Evolutionary conservation across 2,888 invertebrate genomes (phyloP).

Genomic region (Carpatolechia fugitivella): DNA sequence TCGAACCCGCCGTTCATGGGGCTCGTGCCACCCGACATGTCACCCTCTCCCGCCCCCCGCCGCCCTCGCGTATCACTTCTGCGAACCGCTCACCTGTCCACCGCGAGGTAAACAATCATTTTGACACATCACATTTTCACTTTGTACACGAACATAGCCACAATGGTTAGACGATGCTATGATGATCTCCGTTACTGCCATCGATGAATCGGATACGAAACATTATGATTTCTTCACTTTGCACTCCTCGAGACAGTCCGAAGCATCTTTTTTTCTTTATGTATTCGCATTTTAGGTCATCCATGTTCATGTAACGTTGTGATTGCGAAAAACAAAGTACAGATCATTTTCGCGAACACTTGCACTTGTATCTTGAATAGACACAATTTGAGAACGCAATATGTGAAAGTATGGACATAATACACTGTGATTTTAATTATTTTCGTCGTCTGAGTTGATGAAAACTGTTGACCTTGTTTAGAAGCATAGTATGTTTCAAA

Average conservation of each 20-base stretch:
- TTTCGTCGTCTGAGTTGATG: slow-evolving; percentile 73
- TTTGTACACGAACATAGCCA: slow-evolving; percentile 63
- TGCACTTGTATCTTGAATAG: slow-evolving; percentile 58
- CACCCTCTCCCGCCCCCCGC: slow-evolving; percentile 64
- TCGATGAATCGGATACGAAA: slow-evolving; percentile 53
- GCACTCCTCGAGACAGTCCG: slow-evolving; percentile 67
- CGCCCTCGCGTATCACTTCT: slow-evolving; percentile 73
- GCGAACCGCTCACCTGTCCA: slow-evolving; percentile 75
- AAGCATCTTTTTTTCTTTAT: slow-evolving; percentile 77
- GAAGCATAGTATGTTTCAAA: slow-evolving; percentile 79
- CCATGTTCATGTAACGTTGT: slow-evolving; percentile 80
- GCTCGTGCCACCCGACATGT: slow-evolving; percentile 75
- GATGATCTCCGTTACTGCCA: slow-evolving; percentile 59
- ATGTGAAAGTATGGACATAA: slow-evolving; percentile 57
- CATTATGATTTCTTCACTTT: slow-evolving; percentile 68
- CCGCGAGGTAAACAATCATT: slow-evolving; percentile 78
- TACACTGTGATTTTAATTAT: slow-evolving; percentile 70
- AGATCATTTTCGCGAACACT: slow-evolving; percentile 76
- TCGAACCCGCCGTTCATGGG: slow-evolving; percentile 74
- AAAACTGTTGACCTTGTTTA: slow-evolving; percentile 81
- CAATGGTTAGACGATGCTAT: slow-evolving; percentile 53
- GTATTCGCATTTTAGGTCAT: slow-evolving; percentile 80
- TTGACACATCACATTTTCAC: slow-evolving; percentile 81
- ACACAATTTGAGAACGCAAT: slow-evolving; percentile 51
- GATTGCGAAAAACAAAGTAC: slow-evolving; percentile 79